A percentile compares a stretch with the other conserved stretches of the same genome.
Evolutionary conservation across 2,888 invertebrate species (phyloP).

Genomic region (Theretra japonica): DNA sequence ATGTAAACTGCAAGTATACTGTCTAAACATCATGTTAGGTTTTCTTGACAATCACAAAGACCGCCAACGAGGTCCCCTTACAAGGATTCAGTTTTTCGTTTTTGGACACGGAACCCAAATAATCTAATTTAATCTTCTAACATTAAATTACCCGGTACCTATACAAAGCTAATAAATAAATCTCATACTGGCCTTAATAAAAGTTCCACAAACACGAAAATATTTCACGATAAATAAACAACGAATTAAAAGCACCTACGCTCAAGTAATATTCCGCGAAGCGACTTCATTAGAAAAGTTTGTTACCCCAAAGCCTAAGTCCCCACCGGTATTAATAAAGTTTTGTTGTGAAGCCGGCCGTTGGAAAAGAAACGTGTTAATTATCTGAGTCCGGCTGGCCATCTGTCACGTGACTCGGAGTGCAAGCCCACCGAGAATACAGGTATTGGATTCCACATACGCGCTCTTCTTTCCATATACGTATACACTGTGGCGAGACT

Average conservation of each 20-base stretch:
- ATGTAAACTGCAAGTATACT: too few relatives aligned
- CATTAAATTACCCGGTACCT: too few relatives aligned
- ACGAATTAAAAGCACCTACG: conserved; percentile 73
- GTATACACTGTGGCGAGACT: background rate
- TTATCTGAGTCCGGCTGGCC: conserved; percentile 70
- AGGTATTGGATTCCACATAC: conserved; percentile 26
- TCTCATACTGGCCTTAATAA: background rate
- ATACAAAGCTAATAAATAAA: too few relatives aligned
- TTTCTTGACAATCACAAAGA: too few relatives aligned
- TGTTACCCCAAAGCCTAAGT: conserved; percentile 79
- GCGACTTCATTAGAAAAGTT: conserved; percentile 84
- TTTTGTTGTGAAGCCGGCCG: conserved; percentile 73
- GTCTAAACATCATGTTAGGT: too few relatives aligned
- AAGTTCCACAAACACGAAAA: background rate
- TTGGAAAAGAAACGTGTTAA: conserved; percentile 82
- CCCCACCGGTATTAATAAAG: conserved; percentile 82
- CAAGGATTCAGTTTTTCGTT: too few relatives aligned
- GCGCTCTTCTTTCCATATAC: conserved; percentile 9
- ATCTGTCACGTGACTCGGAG: conserved; percentile 70
- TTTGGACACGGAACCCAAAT: too few relatives aligned
- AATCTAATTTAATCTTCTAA: too few relatives aligned
- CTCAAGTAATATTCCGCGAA: conserved; percentile 74
- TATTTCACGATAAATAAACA: conserved; percentile 62
- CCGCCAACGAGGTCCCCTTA: too few relatives aligned
- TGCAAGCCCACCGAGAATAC: conserved; percentile 32